Percentiles rank a stretch among this genome's conserved stretches.
These are phyloP conservation scores for Rhabdomys pumilio DNA, from an alignment of 2,797 vertebrate species.

Conservation along the genomic window DNA sequence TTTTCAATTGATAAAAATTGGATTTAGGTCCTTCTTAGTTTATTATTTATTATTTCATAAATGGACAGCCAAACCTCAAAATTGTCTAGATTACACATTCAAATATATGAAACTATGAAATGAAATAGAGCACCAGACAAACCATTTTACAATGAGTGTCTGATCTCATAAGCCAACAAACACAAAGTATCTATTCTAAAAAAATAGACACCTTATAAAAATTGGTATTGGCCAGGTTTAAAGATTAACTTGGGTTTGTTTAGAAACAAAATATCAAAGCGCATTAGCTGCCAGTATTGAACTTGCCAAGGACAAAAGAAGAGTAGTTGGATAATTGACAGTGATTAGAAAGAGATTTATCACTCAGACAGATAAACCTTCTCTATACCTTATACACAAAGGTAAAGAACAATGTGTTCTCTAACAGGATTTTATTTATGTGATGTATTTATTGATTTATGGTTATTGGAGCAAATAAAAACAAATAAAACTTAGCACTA, in stretches of 20 bases:
- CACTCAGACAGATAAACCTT: background rate
- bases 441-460: constrained; percentile 51
- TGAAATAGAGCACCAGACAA: constrained; percentile 10
- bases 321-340: constrained; percentile 21
- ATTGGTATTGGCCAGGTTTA: background rate
- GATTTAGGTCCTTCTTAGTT: background rate
- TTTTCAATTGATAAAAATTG: background rate
- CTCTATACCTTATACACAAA: background rate
- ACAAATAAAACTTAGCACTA: constrained; percentile 58
- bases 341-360: constrained; percentile 57
- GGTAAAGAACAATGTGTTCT: background rate
- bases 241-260: constrained; percentile 39
- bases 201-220: background rate
- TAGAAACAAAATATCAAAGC: constrained; percentile 24
- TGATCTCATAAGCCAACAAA: background rate
- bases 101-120: background rate
- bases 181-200: constrained; percentile 5
- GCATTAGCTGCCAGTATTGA: background rate
- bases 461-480: background rate
- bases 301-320: constrained; percentile 32
- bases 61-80: background rate
- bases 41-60: background rate
- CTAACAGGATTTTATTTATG: constrained; percentile 36
- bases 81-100: background rate
- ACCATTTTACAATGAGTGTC: background rate